Conservation (phyloP, 2,888 invertebrate genomes). For the Chloroclysta siterata region DNA sequence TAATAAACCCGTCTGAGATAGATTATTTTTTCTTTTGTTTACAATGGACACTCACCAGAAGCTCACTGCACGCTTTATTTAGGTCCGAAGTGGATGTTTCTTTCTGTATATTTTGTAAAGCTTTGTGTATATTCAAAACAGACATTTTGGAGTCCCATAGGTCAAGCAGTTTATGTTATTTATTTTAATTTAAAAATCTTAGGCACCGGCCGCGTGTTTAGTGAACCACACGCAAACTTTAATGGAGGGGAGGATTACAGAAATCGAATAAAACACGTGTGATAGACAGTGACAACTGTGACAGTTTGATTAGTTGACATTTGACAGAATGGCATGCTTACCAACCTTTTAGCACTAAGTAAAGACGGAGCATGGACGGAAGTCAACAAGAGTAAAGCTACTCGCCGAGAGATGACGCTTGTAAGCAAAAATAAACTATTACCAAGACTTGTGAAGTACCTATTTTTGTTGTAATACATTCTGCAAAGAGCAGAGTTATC, state of each 20-base stretch:
- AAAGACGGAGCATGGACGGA: no score
- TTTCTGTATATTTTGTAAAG: slow-evolving; percentile 51
- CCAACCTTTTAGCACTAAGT: not conserved
- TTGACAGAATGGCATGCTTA: not conserved
- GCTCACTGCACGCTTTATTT: slow-evolving; percentile 56
- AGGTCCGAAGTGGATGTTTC: slow-evolving; percentile 59
- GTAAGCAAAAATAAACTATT: no score
- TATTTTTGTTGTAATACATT: no score
- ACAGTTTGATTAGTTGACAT: not conserved
- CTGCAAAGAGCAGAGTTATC: no score
- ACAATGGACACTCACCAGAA: slow-evolving; percentile 57
- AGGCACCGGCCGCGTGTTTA: slow-evolving; percentile 15
- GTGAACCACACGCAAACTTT: not conserved
- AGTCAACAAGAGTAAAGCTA: not conserved
- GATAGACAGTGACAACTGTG: slow-evolving; percentile 43
- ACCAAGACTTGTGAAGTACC: no score
- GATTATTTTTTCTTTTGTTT: no score
- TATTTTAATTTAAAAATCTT: not conserved
- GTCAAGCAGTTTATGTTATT: slow-evolving; percentile 14
- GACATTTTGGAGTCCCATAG: slow-evolving; percentile 52
- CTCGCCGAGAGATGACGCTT: not conserved
- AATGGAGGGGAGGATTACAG: not conserved
- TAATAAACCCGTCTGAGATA: no score
- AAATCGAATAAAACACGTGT: slow-evolving; percentile 45
- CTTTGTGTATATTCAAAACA: slow-evolving; percentile 44